Percentiles rank a stretch among this genome's conserved stretches.
Conservation (phyloP, 1,140 invertebrate species). For the Neotoxoptera formosana region DNA sequence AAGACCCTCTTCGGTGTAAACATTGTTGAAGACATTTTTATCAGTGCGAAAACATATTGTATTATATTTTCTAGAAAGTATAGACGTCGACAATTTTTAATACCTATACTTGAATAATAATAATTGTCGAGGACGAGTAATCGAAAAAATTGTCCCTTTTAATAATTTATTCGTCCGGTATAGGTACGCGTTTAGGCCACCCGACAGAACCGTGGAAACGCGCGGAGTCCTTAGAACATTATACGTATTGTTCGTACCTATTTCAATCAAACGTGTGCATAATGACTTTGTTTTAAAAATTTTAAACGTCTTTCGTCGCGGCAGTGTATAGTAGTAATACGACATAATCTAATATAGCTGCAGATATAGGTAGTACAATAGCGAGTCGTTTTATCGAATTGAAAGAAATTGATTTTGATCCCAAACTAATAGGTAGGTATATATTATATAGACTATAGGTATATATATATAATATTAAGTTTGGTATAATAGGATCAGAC, state of each 20-base stretch:
- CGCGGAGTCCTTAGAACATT: background rate
- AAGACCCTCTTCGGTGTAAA: background rate
- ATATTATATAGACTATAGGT: too few species aligned
- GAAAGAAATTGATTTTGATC: constrained; percentile 18
- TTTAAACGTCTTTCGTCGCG: background rate
- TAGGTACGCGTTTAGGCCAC: background rate
- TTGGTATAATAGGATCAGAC: background rate
- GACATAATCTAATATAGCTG: background rate
- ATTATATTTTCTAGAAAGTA: background rate
- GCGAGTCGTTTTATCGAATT: background rate
- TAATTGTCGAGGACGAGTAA: background rate
- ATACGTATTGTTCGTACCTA: too few species aligned
- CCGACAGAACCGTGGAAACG: background rate
- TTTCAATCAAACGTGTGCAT: background rate
- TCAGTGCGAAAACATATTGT: constrained; percentile 8
- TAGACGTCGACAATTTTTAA: too few species aligned
- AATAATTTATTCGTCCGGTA: background rate
- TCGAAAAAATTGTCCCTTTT: background rate
- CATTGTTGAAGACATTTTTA: background rate
- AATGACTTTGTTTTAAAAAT: constrained; percentile 3
- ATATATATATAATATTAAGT: background rate
- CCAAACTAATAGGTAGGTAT: too few species aligned
- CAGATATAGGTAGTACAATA: background rate
- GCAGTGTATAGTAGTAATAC: too few species aligned
- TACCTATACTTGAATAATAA: too few species aligned